Percentiles rank a stretch among this genome's conserved stretches.
Conservation (phyloP, 1,140 invertebrate species). For the Nymphalis io region DNA sequence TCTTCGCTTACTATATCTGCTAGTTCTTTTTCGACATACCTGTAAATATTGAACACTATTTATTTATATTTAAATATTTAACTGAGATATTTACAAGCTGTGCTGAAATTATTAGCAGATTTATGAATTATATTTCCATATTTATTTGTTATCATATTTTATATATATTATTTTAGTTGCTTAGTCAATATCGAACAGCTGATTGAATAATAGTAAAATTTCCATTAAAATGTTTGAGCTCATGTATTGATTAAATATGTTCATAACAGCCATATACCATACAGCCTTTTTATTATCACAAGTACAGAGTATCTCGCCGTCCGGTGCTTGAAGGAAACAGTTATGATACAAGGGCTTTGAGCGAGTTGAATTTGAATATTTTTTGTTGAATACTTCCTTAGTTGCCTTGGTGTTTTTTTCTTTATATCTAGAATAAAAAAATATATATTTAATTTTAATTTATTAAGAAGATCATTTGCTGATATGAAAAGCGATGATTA, state of each 20-base stretch:
- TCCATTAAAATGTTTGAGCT: too few relatives aligned
- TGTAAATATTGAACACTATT: conserved; percentile 34
- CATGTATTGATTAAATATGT: too few relatives aligned
- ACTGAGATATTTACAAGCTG: not conserved
- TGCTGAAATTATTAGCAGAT: too few relatives aligned
- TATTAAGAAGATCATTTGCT: too few relatives aligned
- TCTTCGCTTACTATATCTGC: conserved; percentile 82
- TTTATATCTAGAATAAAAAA: conserved; percentile 35
- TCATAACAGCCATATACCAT: conserved; percentile 82
- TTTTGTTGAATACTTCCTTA: conserved; percentile 39
- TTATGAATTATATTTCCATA: too few relatives aligned
- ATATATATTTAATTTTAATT: too few relatives aligned
- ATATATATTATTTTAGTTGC: too few relatives aligned
- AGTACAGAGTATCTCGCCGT: conserved; percentile 89
- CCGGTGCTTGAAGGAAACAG: conserved; percentile 89
- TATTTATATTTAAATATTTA: too few relatives aligned
- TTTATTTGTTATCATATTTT: too few relatives aligned
- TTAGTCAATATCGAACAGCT: too few relatives aligned
- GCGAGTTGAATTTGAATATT: conserved; percentile 70
- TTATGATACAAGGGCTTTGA: conserved; percentile 90
- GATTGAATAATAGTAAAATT: too few relatives aligned
- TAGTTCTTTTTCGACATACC: conserved; percentile 85
- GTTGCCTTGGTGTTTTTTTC: conserved; percentile 31
- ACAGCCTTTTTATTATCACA: conserved; percentile 90
- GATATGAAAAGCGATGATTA: too few relatives aligned